Evolutionary conservation across 2,888 invertebrate species (phyloP), one percentile per base, ranked within the genome.

Genomic region (Eucriotettix oculatus): DNA sequence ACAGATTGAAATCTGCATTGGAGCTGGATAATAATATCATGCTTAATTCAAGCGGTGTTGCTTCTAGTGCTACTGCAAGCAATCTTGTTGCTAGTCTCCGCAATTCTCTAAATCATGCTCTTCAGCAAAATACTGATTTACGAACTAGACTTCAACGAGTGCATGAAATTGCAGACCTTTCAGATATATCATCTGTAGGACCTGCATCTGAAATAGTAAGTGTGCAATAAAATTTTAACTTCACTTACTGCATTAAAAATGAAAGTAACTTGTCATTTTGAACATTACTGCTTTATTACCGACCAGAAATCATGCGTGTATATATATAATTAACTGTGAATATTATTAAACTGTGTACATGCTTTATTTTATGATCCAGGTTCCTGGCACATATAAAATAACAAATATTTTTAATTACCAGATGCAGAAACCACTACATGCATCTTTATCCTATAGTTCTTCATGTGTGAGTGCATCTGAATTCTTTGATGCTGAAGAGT

Each of bases 71-170:
- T 44, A 68, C 68, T 43, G 67, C 68, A 54, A 70, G 71, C 61
- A 74, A 73, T 29, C 70, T 80, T 57, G 68, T 79, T 64, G 75
- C 81, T 1, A 78, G 79, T 9, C 71, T 85, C 1, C 73, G 82
- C 16, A 78, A 78, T 58, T 81, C 82, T 69, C 77, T 85, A 56
- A 77, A 76, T 63, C 79, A 86, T 65, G 84, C 85, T 0, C 70
- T 87, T 62, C 85, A 86, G 64, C 88, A 88, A 74, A 89, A 89
- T 74, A 79, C 80, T 63, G 87, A 88, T 68, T 75, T 89, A 66
- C 80, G 83, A 68, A 74, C 76, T 69, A 75, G 84, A 53, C 74
- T 85, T 66, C 75, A 79, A 60, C 76, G 79, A 67, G 80, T 83
- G 65, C 81, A 84, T 73, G 81, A 82, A 71, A 76, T 79, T 1